Percentiles rank a stretch among this genome's conserved stretches.
Evolutionary conservation across 53 echinoderm and acorn worm genomes (phyloP).

Genomic region (Astropecten irregularis): DNA sequence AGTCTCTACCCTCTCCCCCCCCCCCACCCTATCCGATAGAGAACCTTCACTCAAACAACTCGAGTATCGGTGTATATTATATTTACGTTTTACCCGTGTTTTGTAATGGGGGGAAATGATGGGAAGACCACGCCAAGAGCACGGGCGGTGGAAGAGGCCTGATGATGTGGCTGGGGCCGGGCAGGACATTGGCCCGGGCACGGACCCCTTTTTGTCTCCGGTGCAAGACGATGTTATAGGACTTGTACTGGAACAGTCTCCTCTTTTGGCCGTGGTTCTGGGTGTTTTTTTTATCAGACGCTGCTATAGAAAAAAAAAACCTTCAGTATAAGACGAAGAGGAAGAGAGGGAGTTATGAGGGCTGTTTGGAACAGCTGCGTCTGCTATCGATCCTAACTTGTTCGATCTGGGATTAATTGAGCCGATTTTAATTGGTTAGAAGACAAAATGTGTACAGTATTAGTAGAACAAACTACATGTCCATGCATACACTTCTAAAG

Average conservation of each 20-base stretch:
- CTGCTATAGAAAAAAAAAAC: no score
- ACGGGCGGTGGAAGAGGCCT: neutral
- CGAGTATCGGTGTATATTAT: conserved; percentile 30
- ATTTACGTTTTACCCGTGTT: neutral
- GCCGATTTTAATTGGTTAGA: conserved; percentile 50
- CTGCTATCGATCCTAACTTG: conserved; percentile 19
- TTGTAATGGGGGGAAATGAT: neutral
- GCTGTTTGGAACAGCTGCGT: conserved; percentile 31
- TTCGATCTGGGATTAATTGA: conserved; percentile 41
- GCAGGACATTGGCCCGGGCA: conserved; percentile 19
- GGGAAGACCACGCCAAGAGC: neutral
- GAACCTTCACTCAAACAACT: conserved; percentile 24
- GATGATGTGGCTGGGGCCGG: neutral
- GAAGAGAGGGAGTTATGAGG: neutral
- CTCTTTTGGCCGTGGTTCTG: no score
- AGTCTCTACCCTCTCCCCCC: neutral
- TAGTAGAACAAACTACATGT: neutral
- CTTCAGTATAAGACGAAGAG: neutral
- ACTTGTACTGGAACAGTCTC: no score
- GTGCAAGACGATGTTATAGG: no score
- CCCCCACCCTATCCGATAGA: neutral
- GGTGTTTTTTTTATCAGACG: no score
- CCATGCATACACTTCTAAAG: no score
- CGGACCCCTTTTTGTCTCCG: neutral
- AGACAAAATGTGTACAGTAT: neutral